Percentiles rank a stretch among this genome's conserved stretches.
phyloP scores from a whole-genome alignment of 2,888 invertebrate genomes.

The Strigamia crassipes region DNA sequence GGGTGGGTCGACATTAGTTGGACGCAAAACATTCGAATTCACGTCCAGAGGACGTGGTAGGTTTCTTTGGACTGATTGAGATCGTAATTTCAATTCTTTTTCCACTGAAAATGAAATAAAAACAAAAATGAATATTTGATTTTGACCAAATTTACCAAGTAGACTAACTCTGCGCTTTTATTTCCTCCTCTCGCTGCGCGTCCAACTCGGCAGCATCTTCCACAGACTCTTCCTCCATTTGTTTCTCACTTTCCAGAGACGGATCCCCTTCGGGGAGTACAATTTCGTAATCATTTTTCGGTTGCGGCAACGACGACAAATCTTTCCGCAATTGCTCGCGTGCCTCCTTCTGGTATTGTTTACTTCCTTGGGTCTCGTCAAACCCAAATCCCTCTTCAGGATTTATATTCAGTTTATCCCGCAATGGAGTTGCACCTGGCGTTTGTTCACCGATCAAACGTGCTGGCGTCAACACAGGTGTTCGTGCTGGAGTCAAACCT shows the following conservation, averaged over 20 bases:
- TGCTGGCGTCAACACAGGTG: conserved; percentile 30
- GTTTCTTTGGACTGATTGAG: conserved; percentile 82
- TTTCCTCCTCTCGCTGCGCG: conserved; percentile 70
- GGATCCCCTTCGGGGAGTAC: conserved; percentile 79
- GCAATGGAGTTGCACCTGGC: conserved; percentile 71
- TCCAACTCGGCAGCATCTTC: conserved; percentile 85
- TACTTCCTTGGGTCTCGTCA: conserved; percentile 52
- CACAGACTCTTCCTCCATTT: conserved; percentile 60
- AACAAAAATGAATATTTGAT: neutral
- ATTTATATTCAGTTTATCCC: conserved; percentile 95
- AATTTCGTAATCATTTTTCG: conserved; percentile 97
- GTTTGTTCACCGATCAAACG: conserved; percentile 51
- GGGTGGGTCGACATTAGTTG: conserved; percentile 73
- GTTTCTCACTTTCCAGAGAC: conserved; percentile 63
- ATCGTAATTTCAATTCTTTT: conserved; percentile 74
- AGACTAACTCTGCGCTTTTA: conserved; percentile 64
- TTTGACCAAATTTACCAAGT: neutral
- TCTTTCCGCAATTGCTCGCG: conserved; percentile 78
- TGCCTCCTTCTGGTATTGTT: conserved; percentile 57
- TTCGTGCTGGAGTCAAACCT: conserved; percentile 46
- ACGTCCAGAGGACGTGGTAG: conserved; percentile 84
- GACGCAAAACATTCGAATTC: conserved; percentile 79
- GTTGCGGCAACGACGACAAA: conserved; percentile 80
- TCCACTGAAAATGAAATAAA: conserved; percentile 60
- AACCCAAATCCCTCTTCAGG: conserved; percentile 75